Evolutionary conservation across 2,797 vertebrate genomes (phyloP), one percentile per base, ranked within the genome.

Genomic region (Neoniphon sammara): DNA sequence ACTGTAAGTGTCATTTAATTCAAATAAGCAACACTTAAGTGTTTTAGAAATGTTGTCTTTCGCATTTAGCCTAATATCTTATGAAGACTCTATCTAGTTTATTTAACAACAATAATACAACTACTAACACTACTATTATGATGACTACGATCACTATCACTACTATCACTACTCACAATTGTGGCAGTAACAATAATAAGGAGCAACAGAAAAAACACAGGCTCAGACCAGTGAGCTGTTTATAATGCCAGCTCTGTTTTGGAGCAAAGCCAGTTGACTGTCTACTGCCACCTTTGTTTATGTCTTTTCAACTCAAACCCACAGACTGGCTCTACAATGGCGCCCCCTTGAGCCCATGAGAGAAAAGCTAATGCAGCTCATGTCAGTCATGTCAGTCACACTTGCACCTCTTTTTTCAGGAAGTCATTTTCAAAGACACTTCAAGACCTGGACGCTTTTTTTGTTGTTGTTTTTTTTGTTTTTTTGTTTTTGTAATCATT

Each of bases 261-360:
- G 9, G 52, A 54, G 20, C 9, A 54, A 23, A 3, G 27, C 17
- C 72, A 79, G 9, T 46, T 42, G 27, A 30, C 31, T 62, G 61
- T 54, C 55, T 10, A 23, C 57, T 42, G 71, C 25, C 30, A 34
- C 10, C 21, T 57, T 53, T 66, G 49, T 70, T 59, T 70, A 52
- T 44, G 36, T 47, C 50, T 50, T 44, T 15, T 36, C 20, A 27
- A 42, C 34, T 36, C 34, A 61, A 47, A 18, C 27, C 15, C 2
- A 17, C 25, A 64, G 57, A 74, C 20, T 21, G 15, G 64, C 83
- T 77, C 59, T 80, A 64, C 88, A 84, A 85, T 82, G 64, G 85
- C 81, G 91, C 92, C 92, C 84, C 73, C 92, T 90, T 56, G 36
- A 92, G 92, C 52, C 30, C 54, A 59, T 27, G 31, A 39, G 20